These are phyloP conservation scores for Cremastinae sp. DNA, from an alignment of 2,888 invertebrate species.

Conservation along the genomic window DNA sequence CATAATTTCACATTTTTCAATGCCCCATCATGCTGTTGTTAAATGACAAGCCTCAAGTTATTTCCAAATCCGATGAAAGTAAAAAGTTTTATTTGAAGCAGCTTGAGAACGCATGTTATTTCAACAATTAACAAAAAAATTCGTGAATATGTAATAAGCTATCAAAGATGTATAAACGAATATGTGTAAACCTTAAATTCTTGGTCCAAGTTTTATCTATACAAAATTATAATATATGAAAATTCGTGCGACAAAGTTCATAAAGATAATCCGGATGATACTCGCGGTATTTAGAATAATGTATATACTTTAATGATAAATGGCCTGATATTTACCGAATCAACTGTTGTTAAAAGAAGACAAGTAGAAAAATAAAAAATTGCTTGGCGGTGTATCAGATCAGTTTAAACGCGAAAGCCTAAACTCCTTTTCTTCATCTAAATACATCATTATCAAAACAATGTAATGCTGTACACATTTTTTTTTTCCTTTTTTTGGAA, in stretches of 20 bases:
- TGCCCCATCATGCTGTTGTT: conserved; percentile 15
- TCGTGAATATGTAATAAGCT: neutral
- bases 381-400: conserved; percentile 47
- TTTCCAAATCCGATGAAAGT: conserved; percentile 76
- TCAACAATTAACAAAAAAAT: conserved; percentile 30
- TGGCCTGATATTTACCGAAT: conserved; percentile 75
- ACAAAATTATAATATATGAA: conserved; percentile 29
- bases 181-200: neutral
- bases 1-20: neutral
- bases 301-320: conserved; percentile 78
- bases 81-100: conserved; percentile 77
- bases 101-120: conserved; percentile 76
- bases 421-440: conserved; percentile 17
- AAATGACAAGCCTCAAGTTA: conserved; percentile 71
- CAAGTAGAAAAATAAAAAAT: conserved; percentile 35
- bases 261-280: conserved; percentile 70
- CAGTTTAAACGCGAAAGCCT: conserved; percentile 39
- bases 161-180: conserved; percentile 42
- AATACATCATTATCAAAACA: no score
- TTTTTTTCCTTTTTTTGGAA: no score
- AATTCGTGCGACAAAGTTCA: conserved; percentile 69
- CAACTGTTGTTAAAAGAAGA: conserved; percentile 66
- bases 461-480: no score
- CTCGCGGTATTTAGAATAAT: conserved; percentile 78
- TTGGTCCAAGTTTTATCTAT: neutral